Base-by-base conservation (phyloP, 2,113 vertebrate genomes). In the Excalfactoria chinensis region DNA sequence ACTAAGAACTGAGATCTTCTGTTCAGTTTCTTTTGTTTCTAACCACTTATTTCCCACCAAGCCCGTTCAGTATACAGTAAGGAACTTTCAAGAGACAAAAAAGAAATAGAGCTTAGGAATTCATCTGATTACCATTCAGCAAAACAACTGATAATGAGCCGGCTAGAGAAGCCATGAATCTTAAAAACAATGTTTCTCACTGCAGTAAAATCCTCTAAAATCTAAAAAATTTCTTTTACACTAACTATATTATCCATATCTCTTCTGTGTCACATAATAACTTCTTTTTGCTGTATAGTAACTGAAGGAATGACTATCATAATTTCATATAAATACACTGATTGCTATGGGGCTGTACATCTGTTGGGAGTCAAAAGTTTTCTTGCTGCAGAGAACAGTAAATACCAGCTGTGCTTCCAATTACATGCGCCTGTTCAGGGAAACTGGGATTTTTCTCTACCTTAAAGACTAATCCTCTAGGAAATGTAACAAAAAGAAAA, bases 351-450 rank as follows among this genome's bases (percentile, higher is more conserved):
- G 40, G 44, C 67, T 92, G 23, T 20, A 84, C 81, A 82, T 81
- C 74, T 82, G n/a, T 28, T 41, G 55, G 49, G 82, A 92, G 62
- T 74, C 63, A 23, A 72, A 30, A 79, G 49, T 46, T 82, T 35
- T 23, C 59, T 62, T 59, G 70, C 55, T 85, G 32, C 32, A 90
- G n/a, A 83, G 67, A 87, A 67, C 58, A 70, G 86, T 80, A 89
- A 95, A 87, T 94, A 83, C 15, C 81, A 87, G 71, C 67, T 82
- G 55, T 76, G 44, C 70, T 92, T 83, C 63, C 25, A 77, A 46
- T 92, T 87, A 70, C 19, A 30, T 5, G 18, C 44, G 26, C 43
- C 59, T 89, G 73, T 70, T 79, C 34, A 53, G 81, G 73, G 74
- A 94, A 78, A 55, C 53, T 58, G 63, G 59, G 71, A 69, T 70